Conservation (phyloP, 2,888 invertebrate genomes). For the Fissipunctia ypsillon region DNA sequence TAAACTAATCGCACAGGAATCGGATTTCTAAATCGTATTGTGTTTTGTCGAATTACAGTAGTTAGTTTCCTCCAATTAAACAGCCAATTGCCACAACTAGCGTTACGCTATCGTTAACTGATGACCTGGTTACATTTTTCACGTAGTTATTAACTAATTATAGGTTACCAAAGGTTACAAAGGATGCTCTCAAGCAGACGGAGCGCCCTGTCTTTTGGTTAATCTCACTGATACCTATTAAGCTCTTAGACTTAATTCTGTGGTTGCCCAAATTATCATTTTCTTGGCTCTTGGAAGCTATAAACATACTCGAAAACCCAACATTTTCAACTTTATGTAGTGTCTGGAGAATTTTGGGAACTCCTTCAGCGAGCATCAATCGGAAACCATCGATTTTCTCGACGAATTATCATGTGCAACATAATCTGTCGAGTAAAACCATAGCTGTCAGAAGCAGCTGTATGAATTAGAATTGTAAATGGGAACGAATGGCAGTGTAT, state of each 20-base stretch:
- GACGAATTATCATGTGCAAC: background rate
- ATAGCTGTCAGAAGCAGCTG: constrained; percentile 12
- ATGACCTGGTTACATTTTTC: constrained; percentile 67
- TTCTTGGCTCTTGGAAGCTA: background rate
- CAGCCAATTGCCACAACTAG: constrained; percentile 67
- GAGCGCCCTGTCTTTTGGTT: background rate
- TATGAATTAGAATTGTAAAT: constrained; percentile 43
- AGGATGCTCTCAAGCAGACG: background rate
- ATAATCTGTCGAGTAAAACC: background rate
- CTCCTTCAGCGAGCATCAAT: background rate
- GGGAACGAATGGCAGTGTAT: background rate
- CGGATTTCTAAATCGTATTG: constrained; percentile 73
- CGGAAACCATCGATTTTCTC: background rate
- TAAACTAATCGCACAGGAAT: constrained; percentile 67
- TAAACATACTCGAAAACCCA: background rate
- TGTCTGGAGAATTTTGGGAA: background rate
- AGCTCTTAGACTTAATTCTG: background rate
- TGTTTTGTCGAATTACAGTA: constrained; percentile 69
- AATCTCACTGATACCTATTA: too few relatives aligned
- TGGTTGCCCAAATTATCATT: background rate
- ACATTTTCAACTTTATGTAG: background rate
- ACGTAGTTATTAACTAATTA: constrained; percentile 51
- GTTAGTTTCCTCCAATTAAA: constrained; percentile 73
- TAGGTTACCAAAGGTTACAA: background rate
- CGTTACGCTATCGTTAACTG: constrained; percentile 69